Evolutionary conservation across 2,888 invertebrate genomes (phyloP).

Genomic region (Erebia epiphron): DNA sequence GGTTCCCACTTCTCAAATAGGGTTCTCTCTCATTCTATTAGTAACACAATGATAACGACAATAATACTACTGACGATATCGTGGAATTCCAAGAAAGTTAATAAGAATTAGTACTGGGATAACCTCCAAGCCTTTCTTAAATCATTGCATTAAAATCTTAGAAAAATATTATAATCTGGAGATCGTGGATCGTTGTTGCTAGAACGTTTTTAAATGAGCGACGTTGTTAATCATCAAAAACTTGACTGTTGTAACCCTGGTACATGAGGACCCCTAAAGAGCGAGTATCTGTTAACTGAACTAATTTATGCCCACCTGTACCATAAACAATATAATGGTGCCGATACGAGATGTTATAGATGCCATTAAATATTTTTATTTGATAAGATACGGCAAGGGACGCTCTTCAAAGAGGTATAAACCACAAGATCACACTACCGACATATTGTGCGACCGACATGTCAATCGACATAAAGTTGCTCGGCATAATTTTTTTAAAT

Average conservation of each 20-base stretch:
- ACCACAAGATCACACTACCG: not conserved
- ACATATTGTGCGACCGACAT: not conserved
- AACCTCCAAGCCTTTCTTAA: no score
- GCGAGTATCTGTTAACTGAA: conserved; percentile 73
- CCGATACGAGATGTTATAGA: conserved; percentile 59
- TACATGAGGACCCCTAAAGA: conserved; percentile 72
- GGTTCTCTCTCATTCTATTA: conserved; percentile 2
- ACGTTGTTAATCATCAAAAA: not conserved
- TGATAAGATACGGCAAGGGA: conserved; percentile 45
- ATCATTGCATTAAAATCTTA: no score
- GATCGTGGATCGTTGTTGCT: no score
- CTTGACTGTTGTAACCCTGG: conserved; percentile 10
- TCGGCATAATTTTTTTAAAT: not conserved
- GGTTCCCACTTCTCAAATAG: conserved; percentile 1
- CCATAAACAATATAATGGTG: conserved; percentile 73
- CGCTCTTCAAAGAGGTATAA: conserved; percentile 54
- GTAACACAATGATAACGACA: conserved; percentile 24
- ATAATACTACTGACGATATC: no score
- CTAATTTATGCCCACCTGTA: conserved; percentile 78
- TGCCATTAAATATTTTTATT: conserved; percentile 60
- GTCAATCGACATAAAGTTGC: not conserved
- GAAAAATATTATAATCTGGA: no score
- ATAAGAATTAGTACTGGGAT: no score
- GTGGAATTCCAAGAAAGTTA: no score
- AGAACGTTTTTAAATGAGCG: not conserved